A percentile compares a stretch with the other conserved stretches of the same genome.
phyloP scores from a whole-genome alignment of 2,113 vertebrate species.

The Silurus glanis region DNA sequence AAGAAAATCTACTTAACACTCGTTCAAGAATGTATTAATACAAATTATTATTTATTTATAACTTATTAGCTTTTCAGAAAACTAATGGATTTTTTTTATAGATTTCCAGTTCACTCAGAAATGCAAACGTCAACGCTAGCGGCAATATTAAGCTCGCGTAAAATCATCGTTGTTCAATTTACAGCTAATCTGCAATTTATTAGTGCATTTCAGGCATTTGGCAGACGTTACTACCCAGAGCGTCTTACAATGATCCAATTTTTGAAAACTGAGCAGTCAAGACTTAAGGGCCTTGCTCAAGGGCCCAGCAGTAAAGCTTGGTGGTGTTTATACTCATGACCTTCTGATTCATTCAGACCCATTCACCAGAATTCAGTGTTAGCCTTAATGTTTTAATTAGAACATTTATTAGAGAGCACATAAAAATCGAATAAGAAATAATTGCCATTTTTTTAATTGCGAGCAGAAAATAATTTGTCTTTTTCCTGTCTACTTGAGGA shows the following conservation, averaged over 20 bases:
- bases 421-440: neutral
- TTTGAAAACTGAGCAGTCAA: no score
- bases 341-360: no score
- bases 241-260: no score
- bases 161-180: neutral
- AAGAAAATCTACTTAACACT: neutral
- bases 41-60: no score
- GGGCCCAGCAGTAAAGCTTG: no score
- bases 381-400: neutral
- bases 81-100: neutral
- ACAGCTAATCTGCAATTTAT: neutral
- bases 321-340: no score
- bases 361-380: neutral
- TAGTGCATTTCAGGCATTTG: no score
- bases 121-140: neutral
- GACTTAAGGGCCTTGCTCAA: no score
- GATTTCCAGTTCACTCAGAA: neutral
- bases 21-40: neutral
- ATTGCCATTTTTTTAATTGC: no score
- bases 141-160: neutral
- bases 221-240: no score
- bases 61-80: no score
- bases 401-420: neutral
- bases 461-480: no score
- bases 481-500: neutral